Evolutionary conservation across 2,888 invertebrate genomes (phyloP).

Genomic region (Panzeria rudis): DNA sequence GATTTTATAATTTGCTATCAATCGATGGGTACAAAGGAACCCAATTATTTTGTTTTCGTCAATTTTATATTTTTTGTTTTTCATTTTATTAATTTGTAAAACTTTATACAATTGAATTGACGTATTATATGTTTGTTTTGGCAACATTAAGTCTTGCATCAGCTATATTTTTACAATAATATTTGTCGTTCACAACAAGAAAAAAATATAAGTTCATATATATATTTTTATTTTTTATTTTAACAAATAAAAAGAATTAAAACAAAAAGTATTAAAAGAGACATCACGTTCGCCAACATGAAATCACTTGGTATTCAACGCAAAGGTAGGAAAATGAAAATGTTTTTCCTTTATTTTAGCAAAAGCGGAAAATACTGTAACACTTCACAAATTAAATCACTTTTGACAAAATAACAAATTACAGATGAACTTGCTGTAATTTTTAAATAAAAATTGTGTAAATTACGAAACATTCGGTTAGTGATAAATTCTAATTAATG

Average conservation of each 20-base stretch:
- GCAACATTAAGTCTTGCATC: conserved; percentile 69
- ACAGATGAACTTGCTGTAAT: conserved; percentile 28
- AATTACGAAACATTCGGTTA: conserved; percentile 54
- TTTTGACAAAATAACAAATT: conserved; percentile 63
- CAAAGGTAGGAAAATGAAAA: conserved; percentile 46
- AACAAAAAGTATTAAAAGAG: conserved; percentile 27
- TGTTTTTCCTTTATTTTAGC: conserved; percentile 34
- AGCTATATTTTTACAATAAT: conserved; percentile 69
- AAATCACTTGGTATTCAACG: conserved; percentile 34
- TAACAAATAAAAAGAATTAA: conserved; percentile 17
- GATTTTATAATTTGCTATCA: not conserved
- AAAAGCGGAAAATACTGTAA: conserved; percentile 51
- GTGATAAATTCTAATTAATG: not conserved
- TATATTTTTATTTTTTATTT: not conserved
- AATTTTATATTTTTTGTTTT: conserved; percentile 1
- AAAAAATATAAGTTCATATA: not conserved
- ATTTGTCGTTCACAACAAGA: conserved; percentile 48
- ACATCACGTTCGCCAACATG: conserved; percentile 59
- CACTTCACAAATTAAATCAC: conserved; percentile 60
- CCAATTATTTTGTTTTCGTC: not conserved
- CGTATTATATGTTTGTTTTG: conserved; percentile 61
- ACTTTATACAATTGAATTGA: conserved; percentile 55
- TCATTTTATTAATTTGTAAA: conserved; percentile 50
- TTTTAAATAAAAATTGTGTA: no score
- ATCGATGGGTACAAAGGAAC: not conserved